Evolutionary conservation across 1,140 invertebrate species (phyloP), one percentile per base, ranked within the genome.

Genomic region (Condylostylus longicornis): DNA sequence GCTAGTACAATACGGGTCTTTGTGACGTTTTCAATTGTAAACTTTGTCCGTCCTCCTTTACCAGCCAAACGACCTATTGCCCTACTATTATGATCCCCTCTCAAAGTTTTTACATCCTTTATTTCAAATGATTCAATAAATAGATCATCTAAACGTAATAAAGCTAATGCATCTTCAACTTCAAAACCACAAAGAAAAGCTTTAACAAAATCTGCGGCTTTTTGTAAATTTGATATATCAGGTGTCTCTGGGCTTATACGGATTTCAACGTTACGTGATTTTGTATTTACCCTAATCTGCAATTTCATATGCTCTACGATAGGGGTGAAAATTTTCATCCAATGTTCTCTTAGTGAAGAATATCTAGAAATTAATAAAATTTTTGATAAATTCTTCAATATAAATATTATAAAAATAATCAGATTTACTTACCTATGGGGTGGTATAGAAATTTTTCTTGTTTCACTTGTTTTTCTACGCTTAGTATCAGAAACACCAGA

Each of bases 21-120:
- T 8, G 95, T 98, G 0, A 87, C 88, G 66, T 99, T 99, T 68
- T 99, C 95, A 54, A 99, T 98, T 3, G 93, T 96, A 51, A 88
- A 97, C 58, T 96, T 98, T 4, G 91, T 98, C 42, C 87, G 75
- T 15, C 95, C 96, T 40, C 89, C 85, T 69, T 98, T 97, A 1
- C 96, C 96, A 12, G 95, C 95, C 29, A 99, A 68, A 47, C 95
- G 71, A 15, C 95, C 95, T 50, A 99, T 89, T 1, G 94, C 94
- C 62, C 95, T 68, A 17, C 88, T 82, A 41, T 95, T 68, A 63
- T 98, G 94, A 62, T 98, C 94, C 9, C 95, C 93, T 63, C 90
- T 86, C 22, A 98, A 59, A 17, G 79, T 85, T 66, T 96, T 98
- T 0, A 98, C 91, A 68, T 98, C 94, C 64, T 85, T 86, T 19